These are phyloP conservation scores for Linepithema humile DNA, from an alignment of 1,140 invertebrate species.

Conservation along the genomic window DNA sequence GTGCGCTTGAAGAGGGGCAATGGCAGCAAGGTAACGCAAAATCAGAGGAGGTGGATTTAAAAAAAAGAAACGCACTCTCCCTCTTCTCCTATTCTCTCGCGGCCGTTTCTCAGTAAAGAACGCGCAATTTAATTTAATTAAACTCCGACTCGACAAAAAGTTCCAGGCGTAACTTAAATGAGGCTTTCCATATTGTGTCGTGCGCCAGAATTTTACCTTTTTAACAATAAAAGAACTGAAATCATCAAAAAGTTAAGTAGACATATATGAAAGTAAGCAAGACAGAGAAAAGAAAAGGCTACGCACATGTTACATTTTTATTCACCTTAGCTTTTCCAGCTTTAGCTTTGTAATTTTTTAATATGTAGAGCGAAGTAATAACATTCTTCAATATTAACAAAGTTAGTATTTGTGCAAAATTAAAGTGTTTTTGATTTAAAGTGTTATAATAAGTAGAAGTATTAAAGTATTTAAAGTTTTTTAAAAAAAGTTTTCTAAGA, in stretches of 20 bases:
- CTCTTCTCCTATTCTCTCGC: constrained; percentile 1
- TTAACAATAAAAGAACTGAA: constrained; percentile 20
- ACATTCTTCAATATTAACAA: constrained; percentile 27
- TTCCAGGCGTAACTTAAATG: constrained; percentile 46
- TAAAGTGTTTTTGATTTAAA: not conserved
- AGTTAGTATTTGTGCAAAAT: not conserved
- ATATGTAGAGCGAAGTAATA: not conserved
- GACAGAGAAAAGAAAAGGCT: not conserved
- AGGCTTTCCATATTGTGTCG: constrained; percentile 38
- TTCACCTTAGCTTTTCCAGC: not conserved
- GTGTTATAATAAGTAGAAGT: too few relatives aligned
- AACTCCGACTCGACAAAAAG: constrained; percentile 60
- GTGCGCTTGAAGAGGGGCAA: not conserved
- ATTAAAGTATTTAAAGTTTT: not conserved
- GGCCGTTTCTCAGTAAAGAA: constrained; percentile 36
- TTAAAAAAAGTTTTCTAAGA: too few relatives aligned
- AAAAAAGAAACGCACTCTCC: constrained; percentile 34
- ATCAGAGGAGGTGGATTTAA: constrained; percentile 16
- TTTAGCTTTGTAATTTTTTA: constrained; percentile 4
- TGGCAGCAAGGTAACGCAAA: constrained; percentile 34
- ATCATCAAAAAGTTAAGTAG: constrained; percentile 28
- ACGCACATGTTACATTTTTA: constrained; percentile 18
- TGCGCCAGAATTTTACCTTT: not conserved
- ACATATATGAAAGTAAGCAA: not conserved
- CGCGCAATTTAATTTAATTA: constrained; percentile 67